A percentile compares a stretch with the other conserved stretches of the same genome.
Evolutionary conservation across 2,888 invertebrate genomes (phyloP).

Genomic region (Himalopsyche tibetana): DNA sequence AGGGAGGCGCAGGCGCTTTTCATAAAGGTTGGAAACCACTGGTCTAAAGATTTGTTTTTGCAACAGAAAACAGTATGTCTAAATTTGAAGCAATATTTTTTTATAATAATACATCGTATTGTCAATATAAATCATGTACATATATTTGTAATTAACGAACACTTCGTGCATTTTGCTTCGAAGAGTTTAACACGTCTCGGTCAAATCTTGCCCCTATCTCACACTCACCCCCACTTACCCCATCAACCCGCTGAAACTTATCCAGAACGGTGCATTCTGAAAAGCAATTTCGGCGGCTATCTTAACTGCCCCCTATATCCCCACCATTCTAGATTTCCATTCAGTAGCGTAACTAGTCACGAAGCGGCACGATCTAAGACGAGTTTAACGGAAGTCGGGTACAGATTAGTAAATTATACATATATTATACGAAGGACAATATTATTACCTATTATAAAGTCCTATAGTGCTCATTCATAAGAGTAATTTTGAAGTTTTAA

Average conservation of each 20-base stretch:
- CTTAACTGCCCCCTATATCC: constrained; percentile 64
- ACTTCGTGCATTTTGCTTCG: background rate
- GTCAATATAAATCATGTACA: background rate
- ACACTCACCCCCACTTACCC: background rate
- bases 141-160: background rate
- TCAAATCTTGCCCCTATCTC: constrained; percentile 38
- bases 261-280: constrained; percentile 64
- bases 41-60: too few relatives aligned
- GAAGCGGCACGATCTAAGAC: background rate
- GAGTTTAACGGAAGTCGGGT: background rate
- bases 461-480: too few relatives aligned
- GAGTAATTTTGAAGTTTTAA: too few relatives aligned
- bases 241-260: constrained; percentile 58
- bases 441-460: too few relatives aligned
- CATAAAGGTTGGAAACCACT: too few relatives aligned
- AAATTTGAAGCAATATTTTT: too few relatives aligned
- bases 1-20: too few relatives aligned
- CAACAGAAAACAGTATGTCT: too few relatives aligned
- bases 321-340: constrained; percentile 46
- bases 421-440: too few relatives aligned
- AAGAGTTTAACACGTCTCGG: constrained; percentile 32
- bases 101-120: background rate
- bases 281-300: constrained; percentile 66
- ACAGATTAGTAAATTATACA: too few relatives aligned
- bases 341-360: constrained; percentile 46